These are phyloP conservation scores for Tinea trinotella DNA, from an alignment of 2,888 invertebrate species.

Conservation along the genomic window DNA sequence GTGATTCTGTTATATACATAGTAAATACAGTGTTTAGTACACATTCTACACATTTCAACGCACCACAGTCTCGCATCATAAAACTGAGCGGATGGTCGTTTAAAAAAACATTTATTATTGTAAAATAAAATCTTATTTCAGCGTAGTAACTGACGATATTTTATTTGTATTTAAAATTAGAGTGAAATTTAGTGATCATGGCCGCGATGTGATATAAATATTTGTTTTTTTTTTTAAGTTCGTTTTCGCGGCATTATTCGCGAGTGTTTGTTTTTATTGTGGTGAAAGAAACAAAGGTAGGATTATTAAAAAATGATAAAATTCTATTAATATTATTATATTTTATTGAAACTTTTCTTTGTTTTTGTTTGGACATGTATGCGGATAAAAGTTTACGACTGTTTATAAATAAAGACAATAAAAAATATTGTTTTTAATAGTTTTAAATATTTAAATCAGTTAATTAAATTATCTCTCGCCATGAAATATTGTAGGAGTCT, in stretches of 20 bases:
- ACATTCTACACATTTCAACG: no score
- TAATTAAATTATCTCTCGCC: no score
- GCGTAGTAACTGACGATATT: not conserved
- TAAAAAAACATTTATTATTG: not conserved
- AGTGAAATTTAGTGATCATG: not conserved
- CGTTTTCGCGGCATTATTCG: not conserved
- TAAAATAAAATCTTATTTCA: not conserved
- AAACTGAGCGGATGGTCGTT: not conserved
- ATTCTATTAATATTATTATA: no score
- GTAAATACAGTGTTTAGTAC: no score
- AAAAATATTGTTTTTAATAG: not conserved
- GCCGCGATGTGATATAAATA: constrained; percentile 7
- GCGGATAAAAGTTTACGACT: no score
- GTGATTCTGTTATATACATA: no score
- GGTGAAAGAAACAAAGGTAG: not conserved
- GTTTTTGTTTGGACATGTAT: no score
- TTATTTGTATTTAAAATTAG: constrained; percentile 1
- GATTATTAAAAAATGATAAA: no score
- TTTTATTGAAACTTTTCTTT: no score
- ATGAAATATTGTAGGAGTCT: no score
- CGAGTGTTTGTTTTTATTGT: not conserved
- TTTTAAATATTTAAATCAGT: not conserved
- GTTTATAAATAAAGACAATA: no score
- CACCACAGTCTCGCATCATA: not conserved
- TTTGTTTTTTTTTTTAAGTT: not conserved